phyloP scores from a whole-genome alignment of 2,888 invertebrate genomes.

The Hemithea aestivaria region DNA sequence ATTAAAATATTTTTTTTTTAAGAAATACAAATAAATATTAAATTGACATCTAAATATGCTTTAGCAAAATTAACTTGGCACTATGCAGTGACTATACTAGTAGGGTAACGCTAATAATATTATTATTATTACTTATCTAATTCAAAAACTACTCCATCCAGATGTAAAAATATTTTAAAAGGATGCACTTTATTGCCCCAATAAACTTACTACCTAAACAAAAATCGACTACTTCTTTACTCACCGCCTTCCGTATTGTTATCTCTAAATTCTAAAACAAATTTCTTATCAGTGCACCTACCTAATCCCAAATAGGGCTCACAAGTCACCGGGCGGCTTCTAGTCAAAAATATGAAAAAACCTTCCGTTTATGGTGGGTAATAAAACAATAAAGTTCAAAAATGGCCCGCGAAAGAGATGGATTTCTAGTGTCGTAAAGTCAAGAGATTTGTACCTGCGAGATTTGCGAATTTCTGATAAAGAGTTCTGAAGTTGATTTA shows the following conservation, averaged over 20 bases:
- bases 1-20: too few relatives aligned
- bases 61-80: too few relatives aligned
- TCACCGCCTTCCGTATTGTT: conserved; percentile 1
- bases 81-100: too few relatives aligned
- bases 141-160: too few relatives aligned
- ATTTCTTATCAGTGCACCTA: conserved; percentile 18
- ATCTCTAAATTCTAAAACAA: too few relatives aligned
- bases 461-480: conserved; percentile 46
- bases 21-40: too few relatives aligned
- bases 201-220: not conserved
- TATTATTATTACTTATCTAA: too few relatives aligned
- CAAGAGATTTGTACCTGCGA: conserved; percentile 43
- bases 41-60: too few relatives aligned
- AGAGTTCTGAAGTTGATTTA: too few relatives aligned
- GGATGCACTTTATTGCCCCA: too few relatives aligned
- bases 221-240: conserved; percentile 1
- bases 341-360: conserved; percentile 52
- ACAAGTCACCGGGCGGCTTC: conserved; percentile 48
- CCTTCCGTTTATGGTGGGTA: conserved; percentile 41
- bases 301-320: conserved; percentile 24
- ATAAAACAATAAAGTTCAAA: conserved; percentile 60
- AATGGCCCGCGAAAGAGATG: conserved; percentile 18
- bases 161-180: too few relatives aligned
- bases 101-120: too few relatives aligned
- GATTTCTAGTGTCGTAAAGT: conserved; percentile 38